These are phyloP conservation scores for Rafetus swinhoei DNA, from an alignment of 2,113 vertebrate species.

Conservation along the genomic window DNA sequence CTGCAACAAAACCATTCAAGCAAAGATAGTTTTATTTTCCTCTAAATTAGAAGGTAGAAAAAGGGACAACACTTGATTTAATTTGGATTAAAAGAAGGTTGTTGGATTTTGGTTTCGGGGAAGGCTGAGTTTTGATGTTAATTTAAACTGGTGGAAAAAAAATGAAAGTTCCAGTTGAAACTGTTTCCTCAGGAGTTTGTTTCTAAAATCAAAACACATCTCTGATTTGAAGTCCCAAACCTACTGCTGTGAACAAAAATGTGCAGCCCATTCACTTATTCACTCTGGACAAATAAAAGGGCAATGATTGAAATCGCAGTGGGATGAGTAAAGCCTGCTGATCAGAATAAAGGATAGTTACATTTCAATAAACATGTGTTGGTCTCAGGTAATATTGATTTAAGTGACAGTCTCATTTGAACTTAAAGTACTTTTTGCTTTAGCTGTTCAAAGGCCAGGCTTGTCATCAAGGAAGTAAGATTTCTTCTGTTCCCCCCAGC, in stretches of 20 bases:
- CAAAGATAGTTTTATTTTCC: conserved; percentile 66
- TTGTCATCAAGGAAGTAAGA: conserved; percentile 73
- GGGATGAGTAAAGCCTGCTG: conserved; percentile 63
- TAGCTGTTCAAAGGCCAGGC: conserved; percentile 69
- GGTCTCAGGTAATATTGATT: conserved; percentile 73
- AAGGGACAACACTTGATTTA: conserved; percentile 77
- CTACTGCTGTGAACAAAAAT: conserved; percentile 80
- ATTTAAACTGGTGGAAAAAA: conserved; percentile 61
- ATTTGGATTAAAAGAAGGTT: conserved; percentile 77
- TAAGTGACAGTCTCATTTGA: conserved; percentile 69
- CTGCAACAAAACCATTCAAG: conserved; percentile 79
- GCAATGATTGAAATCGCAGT: conserved; percentile 72
- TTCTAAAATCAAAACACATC: conserved; percentile 85
- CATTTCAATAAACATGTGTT: conserved; percentile 75
- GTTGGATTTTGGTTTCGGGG: conserved; percentile 67
- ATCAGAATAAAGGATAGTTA: conserved; percentile 52
- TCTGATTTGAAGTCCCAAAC: conserved; percentile 82
- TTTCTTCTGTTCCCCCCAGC: conserved; percentile 69
- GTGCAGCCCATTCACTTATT: conserved; percentile 75
- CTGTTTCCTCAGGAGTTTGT: conserved; percentile 82
- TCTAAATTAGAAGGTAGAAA: conserved; percentile 75
- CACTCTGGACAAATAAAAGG: conserved; percentile 78
- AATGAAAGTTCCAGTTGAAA: conserved; percentile 75
- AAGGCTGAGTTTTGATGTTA: conserved; percentile 69
- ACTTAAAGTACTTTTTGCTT: conserved; percentile 67